Percentiles rank a stretch among this genome's conserved stretches.
phyloP scores from a whole-genome alignment of 2,113 vertebrate species.

The Malaclemys terrapin region DNA sequence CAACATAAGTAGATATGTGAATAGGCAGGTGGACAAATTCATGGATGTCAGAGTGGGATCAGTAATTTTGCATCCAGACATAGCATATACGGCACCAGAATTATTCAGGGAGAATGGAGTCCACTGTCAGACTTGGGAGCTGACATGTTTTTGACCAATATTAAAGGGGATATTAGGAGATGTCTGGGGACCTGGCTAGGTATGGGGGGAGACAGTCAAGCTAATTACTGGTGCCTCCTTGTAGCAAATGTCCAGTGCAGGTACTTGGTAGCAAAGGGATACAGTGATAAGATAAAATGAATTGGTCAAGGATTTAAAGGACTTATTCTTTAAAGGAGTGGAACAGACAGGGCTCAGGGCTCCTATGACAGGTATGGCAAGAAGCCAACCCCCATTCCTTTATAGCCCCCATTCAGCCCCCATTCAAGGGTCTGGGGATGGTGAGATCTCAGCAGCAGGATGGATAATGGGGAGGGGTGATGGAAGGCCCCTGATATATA shows the following conservation, averaged over 20 bases:
- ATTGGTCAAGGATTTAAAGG: not conserved
- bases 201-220: not conserved
- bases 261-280: not conserved
- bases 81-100: not conserved
- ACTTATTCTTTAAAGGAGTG: not conserved
- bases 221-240: not conserved
- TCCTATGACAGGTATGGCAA: not conserved
- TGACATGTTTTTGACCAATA: not conserved
- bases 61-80: not conserved
- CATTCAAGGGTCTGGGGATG: not conserved
- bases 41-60: not conserved
- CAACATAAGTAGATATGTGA: not conserved
- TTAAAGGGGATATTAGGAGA: not conserved
- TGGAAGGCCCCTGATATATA: not conserved
- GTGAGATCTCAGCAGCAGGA: not conserved
- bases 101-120: not conserved
- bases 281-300: not conserved
- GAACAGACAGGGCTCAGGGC: not conserved
- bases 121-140: not conserved
- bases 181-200: not conserved
- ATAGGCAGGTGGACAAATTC: not conserved
- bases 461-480: not conserved
- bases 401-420: not conserved
- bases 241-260: not conserved
- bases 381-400: not conserved